Evolutionary conservation across 2,113 vertebrate species (phyloP).

Genomic region (Isurus oxyrinchus): DNA sequence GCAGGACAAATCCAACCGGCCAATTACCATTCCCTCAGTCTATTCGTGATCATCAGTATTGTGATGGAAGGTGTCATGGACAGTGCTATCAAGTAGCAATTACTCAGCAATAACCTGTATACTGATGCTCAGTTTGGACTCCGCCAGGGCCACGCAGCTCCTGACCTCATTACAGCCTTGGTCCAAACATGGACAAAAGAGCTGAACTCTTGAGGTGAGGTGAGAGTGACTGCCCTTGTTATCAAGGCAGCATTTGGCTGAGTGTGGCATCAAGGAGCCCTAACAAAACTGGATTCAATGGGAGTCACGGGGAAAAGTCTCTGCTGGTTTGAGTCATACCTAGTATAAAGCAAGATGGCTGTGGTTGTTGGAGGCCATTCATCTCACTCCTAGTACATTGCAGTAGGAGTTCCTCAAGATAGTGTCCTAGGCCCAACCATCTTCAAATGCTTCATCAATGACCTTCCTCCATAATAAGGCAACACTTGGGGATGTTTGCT

Average conservation of each 20-base stretch:
- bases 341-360: background rate
- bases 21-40: background rate
- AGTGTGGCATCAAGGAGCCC: too few species aligned
- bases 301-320: background rate
- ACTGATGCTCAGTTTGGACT: background rate
- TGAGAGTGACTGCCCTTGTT: background rate
- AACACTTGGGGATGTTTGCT: too few species aligned
- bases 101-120: background rate
- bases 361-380: background rate
- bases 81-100: background rate
- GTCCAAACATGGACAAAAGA: background rate
- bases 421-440: background rate
- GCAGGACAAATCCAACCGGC: background rate
- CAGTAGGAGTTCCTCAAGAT: background rate
- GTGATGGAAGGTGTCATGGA: background rate
- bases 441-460: too few species aligned
- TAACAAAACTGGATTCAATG: background rate
- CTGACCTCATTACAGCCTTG: background rate
- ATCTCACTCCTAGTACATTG: background rate
- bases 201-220: background rate
- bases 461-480: too few species aligned
- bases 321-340: background rate
- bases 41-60: background rate
- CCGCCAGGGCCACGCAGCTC: background rate
- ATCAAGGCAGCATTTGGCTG: too few species aligned